A percentile compares a stretch with the other conserved stretches of the same genome.
Evolutionary conservation across 2,113 vertebrate genomes (phyloP).

Genomic region (Neodon shergylaensis): DNA sequence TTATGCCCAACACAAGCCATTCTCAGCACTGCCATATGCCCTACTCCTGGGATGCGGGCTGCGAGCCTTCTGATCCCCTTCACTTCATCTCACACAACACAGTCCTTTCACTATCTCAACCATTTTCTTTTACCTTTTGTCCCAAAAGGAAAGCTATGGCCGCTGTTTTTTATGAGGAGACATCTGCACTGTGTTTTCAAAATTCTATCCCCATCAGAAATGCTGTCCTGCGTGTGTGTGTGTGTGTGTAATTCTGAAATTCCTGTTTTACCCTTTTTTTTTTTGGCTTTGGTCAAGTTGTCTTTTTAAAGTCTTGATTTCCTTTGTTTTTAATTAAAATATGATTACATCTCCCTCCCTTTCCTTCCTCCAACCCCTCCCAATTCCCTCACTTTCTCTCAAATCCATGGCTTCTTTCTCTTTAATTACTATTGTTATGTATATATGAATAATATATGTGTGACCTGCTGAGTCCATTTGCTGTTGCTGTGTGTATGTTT

Average conservation of each 20-base stretch:
- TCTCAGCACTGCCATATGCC: slow-evolving; percentile 32
- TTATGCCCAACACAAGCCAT: not conserved
- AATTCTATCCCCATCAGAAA: not conserved
- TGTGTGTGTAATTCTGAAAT: slow-evolving; percentile 11
- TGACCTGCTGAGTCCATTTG: not conserved
- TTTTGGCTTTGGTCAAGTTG: slow-evolving; percentile 29
- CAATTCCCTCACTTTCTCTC: not conserved
- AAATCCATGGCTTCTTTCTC: not conserved
- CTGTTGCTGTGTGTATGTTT: not conserved
- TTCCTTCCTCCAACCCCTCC: not conserved
- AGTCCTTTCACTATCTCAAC: slow-evolving; percentile 6
- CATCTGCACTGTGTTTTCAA: not conserved
- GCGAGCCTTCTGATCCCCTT: not conserved
- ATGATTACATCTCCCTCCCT: not conserved
- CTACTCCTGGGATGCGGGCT: not conserved
- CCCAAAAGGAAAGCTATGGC: slow-evolving; percentile 23
- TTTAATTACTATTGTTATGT: not conserved
- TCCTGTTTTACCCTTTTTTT: slow-evolving; percentile 54
- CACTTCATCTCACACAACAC: not conserved
- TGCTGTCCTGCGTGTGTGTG: not conserved
- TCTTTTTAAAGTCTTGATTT: slow-evolving; percentile 30
- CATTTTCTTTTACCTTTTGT: slow-evolving; percentile 37
- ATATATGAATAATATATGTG: not conserved
- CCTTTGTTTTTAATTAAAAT: not conserved
- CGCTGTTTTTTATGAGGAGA: slow-evolving; percentile 38